These are phyloP conservation scores for Ooceraea biroi DNA, from an alignment of 1,140 invertebrate species.

Conservation along the genomic window DNA sequence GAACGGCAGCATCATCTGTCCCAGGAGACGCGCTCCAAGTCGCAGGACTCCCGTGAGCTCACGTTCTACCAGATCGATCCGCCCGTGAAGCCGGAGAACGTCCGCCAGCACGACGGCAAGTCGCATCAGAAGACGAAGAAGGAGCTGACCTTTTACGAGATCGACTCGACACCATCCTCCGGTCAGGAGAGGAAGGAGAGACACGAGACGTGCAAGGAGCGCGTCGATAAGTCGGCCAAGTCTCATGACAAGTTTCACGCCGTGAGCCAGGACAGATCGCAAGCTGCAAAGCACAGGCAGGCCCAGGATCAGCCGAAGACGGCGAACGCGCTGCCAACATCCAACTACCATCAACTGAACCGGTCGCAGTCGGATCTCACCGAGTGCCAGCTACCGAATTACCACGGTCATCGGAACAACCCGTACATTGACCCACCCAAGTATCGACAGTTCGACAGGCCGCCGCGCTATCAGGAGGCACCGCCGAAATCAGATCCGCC, in stretches of 20 bases:
- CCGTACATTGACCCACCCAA: slow-evolving; percentile 79
- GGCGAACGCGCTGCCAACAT: slow-evolving; percentile 24
- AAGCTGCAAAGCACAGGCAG: slow-evolving; percentile 73
- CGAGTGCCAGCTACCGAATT: slow-evolving; percentile 74
- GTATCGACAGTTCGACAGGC: slow-evolving; percentile 81
- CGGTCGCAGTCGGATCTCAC: slow-evolving; percentile 72
- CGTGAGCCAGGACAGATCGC: slow-evolving; percentile 50
- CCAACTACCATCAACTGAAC: slow-evolving; percentile 70
- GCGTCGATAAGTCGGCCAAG: slow-evolving; percentile 78
- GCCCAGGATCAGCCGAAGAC: slow-evolving; percentile 64
- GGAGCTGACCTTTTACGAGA: slow-evolving; percentile 82
- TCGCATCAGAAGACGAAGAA: slow-evolving; percentile 79
- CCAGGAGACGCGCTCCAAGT: slow-evolving; percentile 81
- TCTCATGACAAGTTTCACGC: slow-evolving; percentile 35
- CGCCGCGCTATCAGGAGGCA: slow-evolving; percentile 82
- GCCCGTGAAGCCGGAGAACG: slow-evolving; percentile 71
- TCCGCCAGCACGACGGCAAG: slow-evolving; percentile 74
- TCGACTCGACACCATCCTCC: slow-evolving; percentile 76
- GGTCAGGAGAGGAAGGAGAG: slow-evolving; percentile 78
- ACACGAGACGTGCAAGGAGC: slow-evolving; percentile 72
- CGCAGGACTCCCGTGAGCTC: slow-evolving; percentile 80
- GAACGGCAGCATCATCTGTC: slow-evolving; percentile 79
- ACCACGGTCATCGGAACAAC: slow-evolving; percentile 71
- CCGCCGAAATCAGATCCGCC: slow-evolving; percentile 79
- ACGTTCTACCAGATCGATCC: slow-evolving; percentile 80